Evolutionary conservation across 2,888 invertebrate genomes (phyloP), one percentile per base, ranked within the genome.

Genomic region (Tetragonula carbonaria): DNA sequence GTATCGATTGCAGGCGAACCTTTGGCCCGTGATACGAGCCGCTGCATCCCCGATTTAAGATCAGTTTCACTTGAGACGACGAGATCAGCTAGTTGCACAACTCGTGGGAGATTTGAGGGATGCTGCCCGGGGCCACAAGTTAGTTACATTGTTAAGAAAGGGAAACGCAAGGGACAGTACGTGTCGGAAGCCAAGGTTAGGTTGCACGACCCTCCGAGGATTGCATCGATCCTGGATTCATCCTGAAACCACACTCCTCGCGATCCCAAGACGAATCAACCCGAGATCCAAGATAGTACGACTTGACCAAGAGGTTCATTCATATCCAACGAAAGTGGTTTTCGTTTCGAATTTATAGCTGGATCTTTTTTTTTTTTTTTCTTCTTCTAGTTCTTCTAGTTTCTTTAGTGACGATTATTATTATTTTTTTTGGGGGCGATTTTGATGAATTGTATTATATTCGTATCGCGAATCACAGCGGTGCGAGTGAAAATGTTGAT

Each of bases 241-340:
- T 72, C 55, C 73, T 53, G 71, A 82, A 90, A 86, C 90, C 88
- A 73, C 89, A 89, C 89, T 86, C 85, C 84, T 86, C 78, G 70
- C 72, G 74, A 83, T 89, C 87, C 87, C 88, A 74, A 23, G 85
- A 73, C 86, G 90, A 88, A 89, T 90, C 87, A 81, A 86, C 89
- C 82, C 84, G 87, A 88, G 86, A 84, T 81, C 80, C 63, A 33
- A 28, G 53, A 59, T 50, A 21, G n/a, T 66, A 21, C 13, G 21
- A n/a, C 6, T 67, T 16, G 45, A 45, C 45, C n/a, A 66, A 66
- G 14, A 6, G 57, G 28, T 13, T 57, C 77, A 50, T 78, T 78
- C 50, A 45, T 66, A 51, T n/a, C n/a, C 66, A 68, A 38, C 70
- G 74, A 86, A 88, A 90, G 91, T 91, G 86, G 91, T 90, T 86